Percentiles rank a stretch among this genome's conserved stretches.
Evolutionary conservation across 2,797 vertebrate species (phyloP).

Genomic region (Crocidura indochinensis): DNA sequence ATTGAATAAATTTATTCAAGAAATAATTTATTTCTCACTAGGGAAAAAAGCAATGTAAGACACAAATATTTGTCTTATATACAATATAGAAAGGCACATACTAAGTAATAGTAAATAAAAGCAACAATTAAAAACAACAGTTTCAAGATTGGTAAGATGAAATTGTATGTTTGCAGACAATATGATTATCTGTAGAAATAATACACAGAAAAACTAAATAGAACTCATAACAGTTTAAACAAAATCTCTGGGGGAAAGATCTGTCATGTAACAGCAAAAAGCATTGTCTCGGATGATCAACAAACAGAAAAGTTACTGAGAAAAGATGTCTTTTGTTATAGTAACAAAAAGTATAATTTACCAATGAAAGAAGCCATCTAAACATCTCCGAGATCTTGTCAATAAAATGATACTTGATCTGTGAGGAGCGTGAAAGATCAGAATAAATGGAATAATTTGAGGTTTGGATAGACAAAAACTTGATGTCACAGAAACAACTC

Average conservation of each 20-base stretch:
- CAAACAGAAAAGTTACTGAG: not conserved
- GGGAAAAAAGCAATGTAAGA: not conserved
- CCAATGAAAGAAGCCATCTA: not conserved
- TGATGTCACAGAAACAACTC: not conserved
- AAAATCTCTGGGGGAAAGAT: not conserved
- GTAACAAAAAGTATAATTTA: not conserved
- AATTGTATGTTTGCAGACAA: not conserved
- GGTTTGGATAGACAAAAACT: not conserved
- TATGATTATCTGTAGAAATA: not conserved
- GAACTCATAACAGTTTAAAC: conserved; percentile 12
- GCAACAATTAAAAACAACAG: not conserved
- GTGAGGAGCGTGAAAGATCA: not conserved
- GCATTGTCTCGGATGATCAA: not conserved
- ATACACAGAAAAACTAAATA: conserved; percentile 3
- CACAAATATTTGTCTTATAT: not conserved
- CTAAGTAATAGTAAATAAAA: not conserved
- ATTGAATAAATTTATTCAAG: too few species aligned
- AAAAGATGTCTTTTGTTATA: not conserved
- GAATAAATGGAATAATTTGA: not conserved
- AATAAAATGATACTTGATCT: not conserved
- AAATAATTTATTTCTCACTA: not conserved
- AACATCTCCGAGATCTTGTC: not conserved
- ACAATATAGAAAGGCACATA: not conserved
- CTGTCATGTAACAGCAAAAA: not conserved
- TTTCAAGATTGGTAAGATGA: not conserved